These are phyloP conservation scores for Choristoneura fumiferana DNA, from an alignment of 1,140 invertebrate species.

Conservation along the genomic window DNA sequence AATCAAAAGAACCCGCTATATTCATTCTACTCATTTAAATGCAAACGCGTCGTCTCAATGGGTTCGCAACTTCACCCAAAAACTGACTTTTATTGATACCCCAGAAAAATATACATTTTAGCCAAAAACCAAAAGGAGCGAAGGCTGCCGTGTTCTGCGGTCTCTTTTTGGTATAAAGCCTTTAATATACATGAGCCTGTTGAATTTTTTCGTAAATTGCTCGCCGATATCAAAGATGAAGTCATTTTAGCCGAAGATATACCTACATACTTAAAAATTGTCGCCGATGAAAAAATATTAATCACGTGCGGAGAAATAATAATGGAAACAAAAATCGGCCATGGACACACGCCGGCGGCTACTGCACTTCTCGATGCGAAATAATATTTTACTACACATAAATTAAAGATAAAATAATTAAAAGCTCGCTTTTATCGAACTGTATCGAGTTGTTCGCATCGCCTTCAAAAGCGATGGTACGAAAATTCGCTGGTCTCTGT, in stretches of 20 bases:
- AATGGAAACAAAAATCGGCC: slow-evolving; percentile 36
- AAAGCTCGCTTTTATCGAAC: too few relatives aligned
- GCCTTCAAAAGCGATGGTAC: background rate
- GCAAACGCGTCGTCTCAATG: too few relatives aligned
- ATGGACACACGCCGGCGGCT: slow-evolving; percentile 13
- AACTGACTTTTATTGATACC: background rate
- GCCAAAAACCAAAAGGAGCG: slow-evolving; percentile 21
- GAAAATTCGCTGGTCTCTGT: slow-evolving; percentile 37
- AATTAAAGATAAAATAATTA: slow-evolving; percentile 3
- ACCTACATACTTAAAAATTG: slow-evolving; percentile 33
- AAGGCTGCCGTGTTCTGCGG: slow-evolving; percentile 24
- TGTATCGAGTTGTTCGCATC: too few relatives aligned
- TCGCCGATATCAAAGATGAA: slow-evolving; percentile 37
- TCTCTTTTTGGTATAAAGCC: slow-evolving; percentile 23
- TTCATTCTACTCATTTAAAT: too few relatives aligned
- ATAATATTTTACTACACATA: slow-evolving; percentile 19
- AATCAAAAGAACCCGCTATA: too few relatives aligned
- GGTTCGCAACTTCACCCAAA: background rate
- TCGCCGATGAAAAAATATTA: slow-evolving; percentile 35
- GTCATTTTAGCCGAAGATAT: slow-evolving; percentile 41
- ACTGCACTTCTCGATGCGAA: background rate
- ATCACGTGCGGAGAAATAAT: slow-evolving; percentile 39
- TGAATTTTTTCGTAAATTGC: slow-evolving; percentile 36
- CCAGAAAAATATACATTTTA: slow-evolving; percentile 9
- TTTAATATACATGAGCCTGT: slow-evolving; percentile 42